phyloP scores from a whole-genome alignment of 2,797 vertebrate genomes.

The Euthynnus affinis region DNA sequence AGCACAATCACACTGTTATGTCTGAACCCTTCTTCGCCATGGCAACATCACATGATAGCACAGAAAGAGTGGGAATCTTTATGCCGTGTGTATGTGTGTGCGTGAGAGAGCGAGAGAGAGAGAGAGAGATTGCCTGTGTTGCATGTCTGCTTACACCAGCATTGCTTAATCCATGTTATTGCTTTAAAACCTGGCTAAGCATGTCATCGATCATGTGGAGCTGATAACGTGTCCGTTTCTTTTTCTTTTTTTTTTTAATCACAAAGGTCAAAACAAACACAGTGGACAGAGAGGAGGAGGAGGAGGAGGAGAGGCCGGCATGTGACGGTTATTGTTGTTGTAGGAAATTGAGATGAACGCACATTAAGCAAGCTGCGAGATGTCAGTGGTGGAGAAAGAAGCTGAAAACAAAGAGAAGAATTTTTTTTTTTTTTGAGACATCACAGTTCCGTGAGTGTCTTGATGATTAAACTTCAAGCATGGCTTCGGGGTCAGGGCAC shows the following conservation, averaged over 20 bases:
- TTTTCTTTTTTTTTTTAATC: conserved; percentile 14
- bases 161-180: conserved; percentile 35
- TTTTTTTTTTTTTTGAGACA: conserved; percentile 24
- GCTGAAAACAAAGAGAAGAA: not conserved
- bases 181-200: conserved; percentile 23
- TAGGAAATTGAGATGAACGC: conserved; percentile 14
- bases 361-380: conserved; percentile 12
- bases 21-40: conserved; percentile 71
- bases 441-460: conserved; percentile 17
- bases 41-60: conserved; percentile 79
- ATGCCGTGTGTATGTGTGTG: conserved; percentile 29
- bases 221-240: not conserved
- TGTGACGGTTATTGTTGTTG: not conserved
- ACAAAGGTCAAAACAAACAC: conserved; percentile 6
- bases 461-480: conserved; percentile 24
- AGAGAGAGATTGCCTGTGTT: not conserved
- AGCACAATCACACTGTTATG: conserved; percentile 83
- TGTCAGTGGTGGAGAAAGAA: conserved; percentile 16
- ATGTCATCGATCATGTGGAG: conserved; percentile 26
- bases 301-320: not conserved
- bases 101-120: not conserved
- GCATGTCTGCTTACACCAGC: conserved; percentile 7
- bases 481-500: conserved; percentile 12
- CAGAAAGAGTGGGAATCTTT: conserved; percentile 51
- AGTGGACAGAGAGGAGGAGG: not conserved